These are phyloP conservation scores for Mesembrinibis cayennensis DNA, from an alignment of 2,113 vertebrate species.

Conservation along the genomic window DNA sequence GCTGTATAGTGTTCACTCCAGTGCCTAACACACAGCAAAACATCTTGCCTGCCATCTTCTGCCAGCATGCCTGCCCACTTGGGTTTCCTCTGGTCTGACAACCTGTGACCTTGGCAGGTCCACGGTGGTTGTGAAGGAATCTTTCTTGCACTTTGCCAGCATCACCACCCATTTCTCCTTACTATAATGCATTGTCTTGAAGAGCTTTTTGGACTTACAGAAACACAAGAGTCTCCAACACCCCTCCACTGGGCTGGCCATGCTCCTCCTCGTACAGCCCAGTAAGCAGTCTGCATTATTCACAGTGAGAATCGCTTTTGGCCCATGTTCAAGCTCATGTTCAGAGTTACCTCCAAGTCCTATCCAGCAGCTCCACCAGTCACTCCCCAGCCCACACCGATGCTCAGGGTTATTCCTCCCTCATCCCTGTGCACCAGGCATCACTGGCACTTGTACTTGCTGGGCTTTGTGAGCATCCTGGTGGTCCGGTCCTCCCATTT, in stretches of 20 bases:
- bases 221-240: neutral
- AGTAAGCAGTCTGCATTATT: neutral
- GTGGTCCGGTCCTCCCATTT: neutral
- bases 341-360: neutral
- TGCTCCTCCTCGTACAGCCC: neutral
- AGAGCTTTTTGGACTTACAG: neutral
- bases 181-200: neutral
- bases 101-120: neutral
- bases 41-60: neutral
- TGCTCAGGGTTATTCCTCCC: neutral
- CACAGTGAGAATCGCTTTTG: neutral
- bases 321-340: neutral
- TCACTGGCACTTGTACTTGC: neutral
- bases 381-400: neutral
- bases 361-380: neutral
- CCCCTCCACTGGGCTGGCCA: neutral
- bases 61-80: neutral
- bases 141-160: neutral
- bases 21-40: neutral
- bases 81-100: neutral
- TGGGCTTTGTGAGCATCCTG: neutral
- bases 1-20: neutral
- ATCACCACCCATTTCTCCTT: neutral
- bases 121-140: fast-evolving
- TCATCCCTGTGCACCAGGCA: neutral